These are phyloP conservation scores for Epinephelus coioides DNA, from an alignment of 2,797 vertebrate genomes.

Conservation along the genomic window DNA sequence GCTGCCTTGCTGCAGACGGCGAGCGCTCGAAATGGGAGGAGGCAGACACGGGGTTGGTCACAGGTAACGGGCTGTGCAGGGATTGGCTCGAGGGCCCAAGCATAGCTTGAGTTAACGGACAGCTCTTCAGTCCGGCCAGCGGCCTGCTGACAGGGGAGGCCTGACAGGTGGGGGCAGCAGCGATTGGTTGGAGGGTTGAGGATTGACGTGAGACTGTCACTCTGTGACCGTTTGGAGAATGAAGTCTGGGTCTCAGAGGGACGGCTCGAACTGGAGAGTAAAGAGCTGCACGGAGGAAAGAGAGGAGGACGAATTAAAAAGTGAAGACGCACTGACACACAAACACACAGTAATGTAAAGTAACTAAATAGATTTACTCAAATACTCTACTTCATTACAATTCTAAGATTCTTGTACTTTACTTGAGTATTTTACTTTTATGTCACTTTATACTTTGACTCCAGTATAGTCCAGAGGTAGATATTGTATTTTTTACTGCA, in stretches of 20 bases:
- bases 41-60: conserved; percentile 75
- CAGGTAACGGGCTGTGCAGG: conserved; percentile 79
- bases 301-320: not conserved
- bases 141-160: conserved; percentile 84
- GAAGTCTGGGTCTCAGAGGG: conserved; percentile 90
- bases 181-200: conserved; percentile 86
- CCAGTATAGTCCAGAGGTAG: no score
- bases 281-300: conserved; percentile 85
- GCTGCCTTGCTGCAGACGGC: conserved; percentile 87
- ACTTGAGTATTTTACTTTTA: no score
- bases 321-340: not conserved
- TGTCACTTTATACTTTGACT: no score
- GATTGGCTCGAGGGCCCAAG: conserved; percentile 77
- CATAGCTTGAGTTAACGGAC: conserved; percentile 78
- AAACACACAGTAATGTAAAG: no score
- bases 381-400: no score
- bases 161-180: conserved; percentile 83
- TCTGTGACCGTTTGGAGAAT: conserved; percentile 84
- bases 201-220: conserved; percentile 89
- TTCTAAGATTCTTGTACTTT: no score
- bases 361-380: no score
- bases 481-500: no score
- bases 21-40: conserved; percentile 84
- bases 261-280: conserved; percentile 95
- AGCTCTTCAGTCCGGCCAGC: conserved; percentile 85